Evolutionary conservation across 2,888 invertebrate genomes (phyloP), one percentile per base, ranked within the genome.

Genomic region (Hirtodrosophila trivittata): DNA sequence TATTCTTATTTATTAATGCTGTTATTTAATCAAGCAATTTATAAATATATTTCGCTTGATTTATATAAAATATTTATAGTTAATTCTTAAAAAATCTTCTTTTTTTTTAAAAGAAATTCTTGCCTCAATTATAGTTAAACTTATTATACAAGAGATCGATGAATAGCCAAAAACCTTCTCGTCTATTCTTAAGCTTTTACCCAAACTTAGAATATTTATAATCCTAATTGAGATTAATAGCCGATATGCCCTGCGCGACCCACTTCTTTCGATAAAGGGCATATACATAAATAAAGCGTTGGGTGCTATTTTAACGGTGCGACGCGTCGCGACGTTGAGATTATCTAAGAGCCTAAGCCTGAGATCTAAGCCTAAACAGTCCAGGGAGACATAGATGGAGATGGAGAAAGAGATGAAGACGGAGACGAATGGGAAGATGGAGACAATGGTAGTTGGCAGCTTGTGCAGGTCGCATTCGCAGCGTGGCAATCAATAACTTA

Each of bases 401-500:
- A 8, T 50, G 45, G 32, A 45, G 47, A 30, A 30, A 43, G 18
- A 50, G 69, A 30, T 49, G 37, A 7, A 21, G 28, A 25, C 12
- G 30, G 49, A 46, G 58, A 28, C 33, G 33, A n/a, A 18, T 26
- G 6, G n/a, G 38, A 21, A 18, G 45, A 3, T n/a, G 60, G 21
- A 30, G 41, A 35, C 54, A 41, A 0, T 30, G 43, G 52, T 49
- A 70, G 72, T 56, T 66, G 54, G 62, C 57, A 62, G 71, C 66
- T 67, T 51, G 74, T 59, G 62, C 66, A 69, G 66, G 56, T 66
- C 65, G 56, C 66, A 77, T 69, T 75, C 80, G 77, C 82, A 85
- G 87, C 82, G 73, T 83, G 85, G 87, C 89, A 88, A 89, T 89
- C 89, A 89, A 89, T 89, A 89, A 89, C 89, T 89, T 86, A 89